phyloP scores from a whole-genome alignment of 2,888 invertebrate genomes.

The Drosophila paranaensis region DNA sequence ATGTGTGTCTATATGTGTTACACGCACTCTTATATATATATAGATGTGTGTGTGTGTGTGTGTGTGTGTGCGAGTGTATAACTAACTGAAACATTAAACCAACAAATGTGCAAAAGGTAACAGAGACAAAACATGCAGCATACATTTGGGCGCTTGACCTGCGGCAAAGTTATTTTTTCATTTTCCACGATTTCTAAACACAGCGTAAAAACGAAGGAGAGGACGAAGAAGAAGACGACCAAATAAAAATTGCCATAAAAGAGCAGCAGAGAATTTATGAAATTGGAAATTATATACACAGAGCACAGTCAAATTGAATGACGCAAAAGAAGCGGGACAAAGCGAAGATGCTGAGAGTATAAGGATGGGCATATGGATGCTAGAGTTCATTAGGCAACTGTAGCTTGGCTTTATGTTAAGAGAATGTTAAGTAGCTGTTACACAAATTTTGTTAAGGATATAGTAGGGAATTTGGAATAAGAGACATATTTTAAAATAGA shows the following conservation, averaged over 20 bases:
- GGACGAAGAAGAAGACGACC: slow-evolving; percentile 8
- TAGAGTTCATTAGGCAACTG: background rate
- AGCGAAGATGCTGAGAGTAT: slow-evolving; percentile 20
- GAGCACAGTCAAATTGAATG: slow-evolving; percentile 21
- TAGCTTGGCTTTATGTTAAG: background rate
- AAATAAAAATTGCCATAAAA: slow-evolving; percentile 14
- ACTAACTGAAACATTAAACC: slow-evolving; percentile 42
- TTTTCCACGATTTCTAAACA: slow-evolving; percentile 82
- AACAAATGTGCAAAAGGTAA: slow-evolving; percentile 42
- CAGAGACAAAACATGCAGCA: slow-evolving; percentile 49
- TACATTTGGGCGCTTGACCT: slow-evolving; percentile 61
- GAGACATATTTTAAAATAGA: background rate
- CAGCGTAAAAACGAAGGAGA: slow-evolving; percentile 18
- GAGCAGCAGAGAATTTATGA: slow-evolving; percentile 34
- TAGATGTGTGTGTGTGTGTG: slow-evolving; percentile 12
- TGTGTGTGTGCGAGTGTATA: slow-evolving; percentile 2
- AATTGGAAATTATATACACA: slow-evolving; percentile 39
- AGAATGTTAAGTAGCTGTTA: background rate
- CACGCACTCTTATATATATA: slow-evolving; percentile 4
- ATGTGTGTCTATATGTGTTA: slow-evolving; percentile 8
- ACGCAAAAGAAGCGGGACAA: background rate
- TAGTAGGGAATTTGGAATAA: too few relatives aligned
- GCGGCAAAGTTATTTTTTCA: slow-evolving; percentile 84
- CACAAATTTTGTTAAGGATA: background rate
- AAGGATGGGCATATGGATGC: background rate